Percentiles rank a stretch among this genome's conserved stretches.
phyloP scores from a whole-genome alignment of 1,140 invertebrate species.

The Sinella curviseta region DNA sequence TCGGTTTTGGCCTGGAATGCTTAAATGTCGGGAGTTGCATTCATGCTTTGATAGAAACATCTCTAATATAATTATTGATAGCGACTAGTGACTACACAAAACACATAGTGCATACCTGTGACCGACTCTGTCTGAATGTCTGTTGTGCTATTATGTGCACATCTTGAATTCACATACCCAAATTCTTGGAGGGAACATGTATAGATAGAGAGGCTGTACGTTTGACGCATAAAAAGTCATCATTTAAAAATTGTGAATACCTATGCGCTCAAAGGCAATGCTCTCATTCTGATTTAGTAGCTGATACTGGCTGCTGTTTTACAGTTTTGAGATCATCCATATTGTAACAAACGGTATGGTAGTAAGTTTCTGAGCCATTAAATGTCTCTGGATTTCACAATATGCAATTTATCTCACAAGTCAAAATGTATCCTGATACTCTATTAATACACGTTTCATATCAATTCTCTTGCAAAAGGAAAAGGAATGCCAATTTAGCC shows the following conservation, averaged over 20 bases:
- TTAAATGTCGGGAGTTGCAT: not conserved
- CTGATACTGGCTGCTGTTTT: no score
- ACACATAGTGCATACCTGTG: no score
- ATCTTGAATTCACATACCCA: no score
- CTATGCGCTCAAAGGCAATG: not conserved
- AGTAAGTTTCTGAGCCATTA: not conserved
- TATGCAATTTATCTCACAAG: not conserved
- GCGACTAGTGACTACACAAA: no score
- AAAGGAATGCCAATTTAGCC: conserved; percentile 11
- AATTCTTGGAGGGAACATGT: no score
- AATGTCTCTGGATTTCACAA: not conserved
- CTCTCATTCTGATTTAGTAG: not conserved
- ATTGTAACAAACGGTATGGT: no score
- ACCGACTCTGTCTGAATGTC: no score
- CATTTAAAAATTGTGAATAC: not conserved
- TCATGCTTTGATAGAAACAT: not conserved
- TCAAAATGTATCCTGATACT: not conserved
- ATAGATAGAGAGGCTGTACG: no score
- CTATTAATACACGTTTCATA: conserved; percentile 1
- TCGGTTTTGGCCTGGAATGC: not conserved
- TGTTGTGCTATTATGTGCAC: no score
- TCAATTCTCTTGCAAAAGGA: not conserved
- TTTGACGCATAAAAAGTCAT: not conserved
- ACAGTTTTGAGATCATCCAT: not conserved
- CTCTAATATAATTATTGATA: not conserved